Evolutionary conservation across 1,140 invertebrate genomes (phyloP), one percentile per base, ranked within the genome.

Genomic region (Caenorhabditis tropicalis): DNA sequence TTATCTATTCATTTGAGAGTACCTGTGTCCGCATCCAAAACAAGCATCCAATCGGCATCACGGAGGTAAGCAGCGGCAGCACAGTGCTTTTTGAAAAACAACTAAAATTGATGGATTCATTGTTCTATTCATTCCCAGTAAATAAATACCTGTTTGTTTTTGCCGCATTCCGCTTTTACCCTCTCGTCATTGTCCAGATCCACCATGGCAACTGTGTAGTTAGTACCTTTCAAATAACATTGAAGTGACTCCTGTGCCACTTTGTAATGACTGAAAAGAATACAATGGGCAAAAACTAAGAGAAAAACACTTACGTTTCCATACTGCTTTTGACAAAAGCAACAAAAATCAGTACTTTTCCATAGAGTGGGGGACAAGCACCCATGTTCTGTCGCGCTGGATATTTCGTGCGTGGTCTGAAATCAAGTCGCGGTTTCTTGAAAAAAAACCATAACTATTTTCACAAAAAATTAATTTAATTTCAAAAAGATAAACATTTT

Each of bases 21-120:
- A 74, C 65, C 88, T n/a, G 88, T 88, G 70, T 88, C 88, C 16
- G 88, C 88, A 53, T 88, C 88, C 49, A 88, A 79, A 36, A 88
- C 88, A 24, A 88, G 87, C 88, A 88, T 83, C 88, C 88, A 88
- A 60, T 88, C 88, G 81, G 51, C 81, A 33, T 89, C 87, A 24
- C 90, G 36, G 31, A 91, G 86, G 79, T 90, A 90, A 5, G 89
- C 89, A 12, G 89, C 88, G 1, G 89, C 89, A 15, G 90, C 90
- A 83, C 90, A 90, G 81, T 90, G 89, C 53, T 90, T 90, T 82
- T 88, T 88, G 83, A 91, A 91, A 83, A 90, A 90, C 43, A 90
- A 83, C 88, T 90, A 58, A 86, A 90, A 89, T 29, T 39, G 65
- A 29, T 84, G 31, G 36, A 16, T 56, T 58, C 16, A 49, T 36